These are phyloP conservation scores for Muraenolepis orangiensis DNA, from an alignment of 2,797 vertebrate genomes.

Conservation along the genomic window DNA sequence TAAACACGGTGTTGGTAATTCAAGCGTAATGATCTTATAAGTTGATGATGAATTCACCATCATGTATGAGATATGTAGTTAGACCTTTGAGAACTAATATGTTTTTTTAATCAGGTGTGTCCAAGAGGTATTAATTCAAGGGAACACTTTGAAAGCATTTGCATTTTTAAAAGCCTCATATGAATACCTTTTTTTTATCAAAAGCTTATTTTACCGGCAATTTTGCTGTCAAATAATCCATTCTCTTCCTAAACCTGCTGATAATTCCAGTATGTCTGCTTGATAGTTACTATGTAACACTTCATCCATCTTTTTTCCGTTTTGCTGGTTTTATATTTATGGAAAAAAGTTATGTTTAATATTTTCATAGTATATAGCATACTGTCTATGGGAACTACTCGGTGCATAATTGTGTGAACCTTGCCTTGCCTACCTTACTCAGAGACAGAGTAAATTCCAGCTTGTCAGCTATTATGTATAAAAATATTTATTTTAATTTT, in stretches of 20 bases:
- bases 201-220: not conserved
- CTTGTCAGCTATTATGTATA: not conserved
- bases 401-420: not conserved
- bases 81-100: not conserved
- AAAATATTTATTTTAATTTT: not conserved
- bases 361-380: no score
- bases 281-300: not conserved
- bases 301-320: not conserved
- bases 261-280: not conserved
- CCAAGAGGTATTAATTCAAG: not conserved
- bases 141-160: not conserved
- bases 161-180: not conserved
- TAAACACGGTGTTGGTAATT: not conserved
- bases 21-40: not conserved
- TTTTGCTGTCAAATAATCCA: not conserved
- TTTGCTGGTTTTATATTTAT: not conserved
- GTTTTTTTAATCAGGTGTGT: not conserved
- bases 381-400: no score
- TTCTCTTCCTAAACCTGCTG: not conserved
- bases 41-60: no score
- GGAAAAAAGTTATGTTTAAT: not conserved
- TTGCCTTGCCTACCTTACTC: not conserved
- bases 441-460: no score
- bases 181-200: not conserved
- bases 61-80: no score